Evolutionary conservation across 2,113 vertebrate species (phyloP), one percentile per base, ranked within the genome.

Genomic region (Vanacampus margaritifer): DNA sequence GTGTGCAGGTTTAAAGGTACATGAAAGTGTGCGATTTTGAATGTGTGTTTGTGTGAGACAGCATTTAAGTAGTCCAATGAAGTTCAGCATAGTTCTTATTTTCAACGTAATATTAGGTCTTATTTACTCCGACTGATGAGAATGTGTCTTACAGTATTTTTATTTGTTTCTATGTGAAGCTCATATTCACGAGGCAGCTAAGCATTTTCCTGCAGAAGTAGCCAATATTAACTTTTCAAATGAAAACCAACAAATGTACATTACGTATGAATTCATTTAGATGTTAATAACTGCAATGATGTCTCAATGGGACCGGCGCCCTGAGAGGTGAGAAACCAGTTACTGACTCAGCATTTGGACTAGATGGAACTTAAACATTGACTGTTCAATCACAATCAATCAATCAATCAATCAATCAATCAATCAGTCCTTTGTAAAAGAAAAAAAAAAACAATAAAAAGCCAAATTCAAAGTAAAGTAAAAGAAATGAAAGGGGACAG

Each of bases 121-220:
- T 23, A 50, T 8, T 51, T 23, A 21, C 48, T 51, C 21, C 2
- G 17, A 46, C 13, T 46, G 21, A 50, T 50, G 10, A n/a, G 9
- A 51, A 3, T n/a, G 21, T n/a, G n/a, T 8, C 3, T 51, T n/a
- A 51, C 23, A 9, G 11, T 45, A 5, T 16, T 45, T 16, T 45
- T 84, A 80, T 79, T 76, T 75, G 74, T 80, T 54, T 68, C 65
- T 28, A 45, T 0, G 41, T 59, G 58, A 61, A 16, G 72, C 69
- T 77, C 50, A 21, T 58, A 68, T 75, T n/a, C 21, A 28, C 35
- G 63, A 53, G 72, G 28, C 37, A 63, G 66, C 24, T 59, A 54
- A 71, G 62, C 67, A 63, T 69, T 67, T 70, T 68, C 65, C 36
- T 62, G 51, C 41, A 64, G 67, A 83, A 75, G 68, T 59, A 71